phyloP scores from a whole-genome alignment of 1,140 invertebrate species.

The Aphis craccivora region DNA sequence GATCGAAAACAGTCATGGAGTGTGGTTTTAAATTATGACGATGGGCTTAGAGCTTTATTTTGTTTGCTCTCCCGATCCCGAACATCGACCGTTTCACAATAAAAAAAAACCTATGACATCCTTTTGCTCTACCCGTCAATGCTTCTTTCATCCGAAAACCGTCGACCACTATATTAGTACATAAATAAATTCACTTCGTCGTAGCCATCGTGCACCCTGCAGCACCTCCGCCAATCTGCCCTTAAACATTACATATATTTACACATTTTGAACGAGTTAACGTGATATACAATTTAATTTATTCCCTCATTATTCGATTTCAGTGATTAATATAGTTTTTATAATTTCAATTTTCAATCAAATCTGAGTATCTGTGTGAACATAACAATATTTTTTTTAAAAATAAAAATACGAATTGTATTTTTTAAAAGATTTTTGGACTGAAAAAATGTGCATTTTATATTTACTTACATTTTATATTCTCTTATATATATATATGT shows the following conservation, averaged over 20 bases:
- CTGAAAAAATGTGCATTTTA: not conserved
- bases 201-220: not conserved
- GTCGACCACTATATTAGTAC: not conserved
- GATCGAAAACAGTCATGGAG: not conserved
- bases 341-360: not conserved
- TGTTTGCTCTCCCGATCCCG: not conserved
- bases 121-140: not conserved
- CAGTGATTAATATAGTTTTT: not conserved
- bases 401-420: not conserved
- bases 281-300: not conserved
- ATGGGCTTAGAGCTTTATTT: constrained; percentile 28
- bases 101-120: not conserved
- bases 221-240: not conserved
- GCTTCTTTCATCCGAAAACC: not conserved
- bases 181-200: not conserved
- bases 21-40: constrained; percentile 25
- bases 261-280: not conserved
- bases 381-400: not conserved
- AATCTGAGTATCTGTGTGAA: not conserved
- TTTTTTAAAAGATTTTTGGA: not conserved
- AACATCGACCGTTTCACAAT: no score
- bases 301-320: not conserved
- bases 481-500: no score
- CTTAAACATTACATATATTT: not conserved
- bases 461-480: no score